These are phyloP conservation scores for Nipponacmea schrenckii DNA, from an alignment of 2,888 invertebrate genomes.

Conservation along the genomic window DNA sequence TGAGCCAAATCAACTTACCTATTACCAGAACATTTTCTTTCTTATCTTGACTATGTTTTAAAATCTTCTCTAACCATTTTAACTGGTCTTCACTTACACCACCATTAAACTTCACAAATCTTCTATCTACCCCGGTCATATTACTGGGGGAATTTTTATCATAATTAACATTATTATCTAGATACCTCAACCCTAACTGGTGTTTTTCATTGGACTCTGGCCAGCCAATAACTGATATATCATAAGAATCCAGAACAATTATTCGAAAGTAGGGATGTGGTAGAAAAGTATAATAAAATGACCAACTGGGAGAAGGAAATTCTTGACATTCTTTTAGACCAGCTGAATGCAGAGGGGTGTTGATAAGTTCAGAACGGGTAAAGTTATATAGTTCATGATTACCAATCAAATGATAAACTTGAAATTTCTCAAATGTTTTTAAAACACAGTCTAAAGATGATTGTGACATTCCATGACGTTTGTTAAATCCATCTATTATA, in stretches of 20 bases:
- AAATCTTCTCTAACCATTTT: slow-evolving; percentile 59
- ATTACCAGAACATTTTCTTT: slow-evolving; percentile 64
- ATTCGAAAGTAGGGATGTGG: slow-evolving; percentile 54
- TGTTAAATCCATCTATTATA: slow-evolving; percentile 65
- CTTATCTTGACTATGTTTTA: slow-evolving; percentile 50
- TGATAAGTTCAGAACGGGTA: slow-evolving; percentile 46
- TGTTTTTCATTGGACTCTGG: slow-evolving; percentile 40
- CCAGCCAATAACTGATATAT: slow-evolving; percentile 62
- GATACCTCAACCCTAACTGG: slow-evolving; percentile 46
- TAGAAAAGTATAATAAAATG: slow-evolving; percentile 58
- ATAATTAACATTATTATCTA: slow-evolving; percentile 54
- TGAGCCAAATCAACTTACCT: slow-evolving; percentile 43
- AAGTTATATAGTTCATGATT: slow-evolving; percentile 69
- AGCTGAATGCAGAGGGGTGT: slow-evolving; percentile 42
- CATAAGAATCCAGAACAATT: slow-evolving; percentile 65
- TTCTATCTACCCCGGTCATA: slow-evolving; percentile 46
- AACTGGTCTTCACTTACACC: slow-evolving; percentile 63
- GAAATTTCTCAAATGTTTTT: slow-evolving; percentile 45
- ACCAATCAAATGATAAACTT: slow-evolving; percentile 63
- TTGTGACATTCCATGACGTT: slow-evolving; percentile 39
- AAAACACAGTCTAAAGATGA: slow-evolving; percentile 52
- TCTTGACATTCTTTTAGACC: slow-evolving; percentile 24
- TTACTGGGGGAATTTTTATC: slow-evolving; percentile 56
- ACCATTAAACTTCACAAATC: slow-evolving; percentile 66
- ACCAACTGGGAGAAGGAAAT: slow-evolving; percentile 17